Evolutionary conservation across 2,797 vertebrate genomes (phyloP).

Genomic region (Hippopotamyrus pictus): DNA sequence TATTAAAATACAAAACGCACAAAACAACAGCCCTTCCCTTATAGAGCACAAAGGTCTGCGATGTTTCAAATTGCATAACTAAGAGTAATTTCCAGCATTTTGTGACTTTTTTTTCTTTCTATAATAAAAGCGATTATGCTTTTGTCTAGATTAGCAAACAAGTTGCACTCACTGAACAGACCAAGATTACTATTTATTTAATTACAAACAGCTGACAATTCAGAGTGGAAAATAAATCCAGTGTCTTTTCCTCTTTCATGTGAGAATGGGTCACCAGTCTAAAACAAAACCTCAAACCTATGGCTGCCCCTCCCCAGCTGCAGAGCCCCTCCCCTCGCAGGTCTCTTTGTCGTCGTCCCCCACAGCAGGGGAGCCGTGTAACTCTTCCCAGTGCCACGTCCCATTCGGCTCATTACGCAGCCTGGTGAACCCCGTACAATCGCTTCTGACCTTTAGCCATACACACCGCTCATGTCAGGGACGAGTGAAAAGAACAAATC

Average conservation of each 20-base stretch:
- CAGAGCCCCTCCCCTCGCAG: background rate
- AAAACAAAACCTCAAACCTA: background rate
- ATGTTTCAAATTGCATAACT: constrained; percentile 10
- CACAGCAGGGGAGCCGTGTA: too few species aligned
- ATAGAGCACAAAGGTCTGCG: constrained; percentile 38
- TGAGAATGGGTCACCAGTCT: background rate
- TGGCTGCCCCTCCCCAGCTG: background rate
- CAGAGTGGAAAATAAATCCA: background rate
- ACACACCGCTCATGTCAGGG: background rate
- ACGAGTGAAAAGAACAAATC: background rate
- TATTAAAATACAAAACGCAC: constrained; percentile 42
- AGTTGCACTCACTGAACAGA: background rate
- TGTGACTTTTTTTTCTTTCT: background rate
- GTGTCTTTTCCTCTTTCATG: background rate
- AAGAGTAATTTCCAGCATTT: background rate
- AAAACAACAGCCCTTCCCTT: constrained; percentile 53
- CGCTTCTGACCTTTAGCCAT: background rate
- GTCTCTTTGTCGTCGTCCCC: background rate
- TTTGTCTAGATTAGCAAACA: background rate
- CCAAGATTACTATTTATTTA: background rate
- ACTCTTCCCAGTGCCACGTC: background rate
- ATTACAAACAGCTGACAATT: background rate
- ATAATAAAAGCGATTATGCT: background rate
- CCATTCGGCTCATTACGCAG: background rate
- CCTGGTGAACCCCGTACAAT: background rate